A percentile compares a stretch with the other conserved stretches of the same genome.
phyloP scores from a whole-genome alignment of 2,888 invertebrate genomes.

The Agrilus biguttatus region DNA sequence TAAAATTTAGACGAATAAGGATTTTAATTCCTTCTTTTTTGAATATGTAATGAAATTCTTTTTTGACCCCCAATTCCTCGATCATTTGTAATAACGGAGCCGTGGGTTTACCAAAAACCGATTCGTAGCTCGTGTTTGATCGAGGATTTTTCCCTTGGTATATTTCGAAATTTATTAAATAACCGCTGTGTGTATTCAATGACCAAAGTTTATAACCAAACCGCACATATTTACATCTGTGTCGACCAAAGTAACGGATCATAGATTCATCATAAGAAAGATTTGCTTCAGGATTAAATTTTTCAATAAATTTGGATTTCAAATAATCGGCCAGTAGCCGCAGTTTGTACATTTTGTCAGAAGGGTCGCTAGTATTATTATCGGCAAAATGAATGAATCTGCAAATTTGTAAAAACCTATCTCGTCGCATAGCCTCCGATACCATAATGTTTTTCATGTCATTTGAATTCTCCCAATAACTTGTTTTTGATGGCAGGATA shows the following conservation, averaged over 20 bases:
- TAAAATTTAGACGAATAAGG: no score
- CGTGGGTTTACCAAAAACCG: background rate
- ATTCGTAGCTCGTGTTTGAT: background rate
- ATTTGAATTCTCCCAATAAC: conserved; percentile 8
- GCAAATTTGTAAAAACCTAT: conserved; percentile 9
- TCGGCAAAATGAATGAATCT: conserved; percentile 9
- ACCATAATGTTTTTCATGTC: conserved; percentile 9
- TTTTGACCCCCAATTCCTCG: background rate
- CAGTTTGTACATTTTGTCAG: conserved; percentile 11
- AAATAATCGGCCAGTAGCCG: conserved; percentile 5
- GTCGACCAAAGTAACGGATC: no score
- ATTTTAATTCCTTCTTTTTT: no score
- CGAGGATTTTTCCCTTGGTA: background rate
- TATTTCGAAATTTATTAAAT: background rate
- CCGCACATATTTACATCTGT: no score
- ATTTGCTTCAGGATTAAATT: background rate
- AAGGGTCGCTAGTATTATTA: conserved; percentile 5
- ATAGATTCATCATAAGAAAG: no score
- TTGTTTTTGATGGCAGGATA: conserved; percentile 7
- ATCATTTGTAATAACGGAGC: background rate
- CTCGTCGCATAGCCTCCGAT: conserved; percentile 9
- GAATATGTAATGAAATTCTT: conserved; percentile 6
- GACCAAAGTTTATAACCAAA: background rate
- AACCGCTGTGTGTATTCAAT: background rate
- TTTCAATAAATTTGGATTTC: background rate